Conservation (phyloP, 2,797 vertebrate species). For the Gallinago solitaria region DNA sequence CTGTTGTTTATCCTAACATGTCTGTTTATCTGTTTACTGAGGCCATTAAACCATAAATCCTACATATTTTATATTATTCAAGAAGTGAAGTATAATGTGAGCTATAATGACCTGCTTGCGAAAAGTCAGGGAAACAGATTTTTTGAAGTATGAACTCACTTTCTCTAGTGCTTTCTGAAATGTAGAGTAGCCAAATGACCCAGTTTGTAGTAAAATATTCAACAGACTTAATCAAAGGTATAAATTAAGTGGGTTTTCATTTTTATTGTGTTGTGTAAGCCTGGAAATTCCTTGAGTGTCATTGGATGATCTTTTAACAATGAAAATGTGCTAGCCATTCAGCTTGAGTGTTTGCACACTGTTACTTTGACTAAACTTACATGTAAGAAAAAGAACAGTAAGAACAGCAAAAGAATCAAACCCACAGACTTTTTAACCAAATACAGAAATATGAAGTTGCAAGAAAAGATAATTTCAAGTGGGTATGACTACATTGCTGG, state of each 20-base stretch:
- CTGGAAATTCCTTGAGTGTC: not conserved
- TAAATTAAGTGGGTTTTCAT: not conserved
- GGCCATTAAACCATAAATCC: not conserved
- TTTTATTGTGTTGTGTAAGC: not conserved
- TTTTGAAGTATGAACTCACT: not conserved
- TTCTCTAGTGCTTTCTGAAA: not conserved
- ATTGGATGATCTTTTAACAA: not conserved
- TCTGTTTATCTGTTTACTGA: not conserved
- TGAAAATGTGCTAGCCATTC: not conserved
- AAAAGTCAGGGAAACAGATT: not conserved
- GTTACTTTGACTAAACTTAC: not conserved
- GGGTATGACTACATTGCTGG: not conserved
- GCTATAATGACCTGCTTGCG: not conserved
- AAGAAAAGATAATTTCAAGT: not conserved
- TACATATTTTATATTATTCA: not conserved
- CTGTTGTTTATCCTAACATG: too few relatives aligned
- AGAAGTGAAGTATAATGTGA: not conserved
- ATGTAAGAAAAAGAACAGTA: not conserved
- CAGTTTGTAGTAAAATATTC: not conserved
- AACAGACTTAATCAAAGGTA: not conserved
- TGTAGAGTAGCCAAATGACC: not conserved
- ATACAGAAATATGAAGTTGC: not conserved
- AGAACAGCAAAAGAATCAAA: not conserved
- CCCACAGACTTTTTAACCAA: not conserved
- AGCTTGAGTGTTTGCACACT: not conserved